Percentiles rank a stretch among this genome's conserved stretches.
Conservation (phyloP, 1,140 invertebrate species). For the Bombyx mandarina region DNA sequence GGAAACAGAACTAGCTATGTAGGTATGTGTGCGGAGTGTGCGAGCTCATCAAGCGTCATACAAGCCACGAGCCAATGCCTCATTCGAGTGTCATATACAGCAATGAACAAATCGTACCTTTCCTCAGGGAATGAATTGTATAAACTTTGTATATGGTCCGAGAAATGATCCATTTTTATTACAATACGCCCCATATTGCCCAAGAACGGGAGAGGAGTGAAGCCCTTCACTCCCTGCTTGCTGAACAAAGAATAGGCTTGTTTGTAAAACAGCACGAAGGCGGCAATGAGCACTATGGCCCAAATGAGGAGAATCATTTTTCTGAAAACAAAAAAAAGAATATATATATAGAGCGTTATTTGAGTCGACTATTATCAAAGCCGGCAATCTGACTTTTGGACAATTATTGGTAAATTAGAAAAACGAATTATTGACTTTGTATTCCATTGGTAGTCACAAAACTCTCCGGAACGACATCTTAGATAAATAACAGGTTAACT, state of each 20-base stretch:
- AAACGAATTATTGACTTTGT: too few relatives aligned
- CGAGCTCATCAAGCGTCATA: too few relatives aligned
- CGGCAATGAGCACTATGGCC: slow-evolving; percentile 17
- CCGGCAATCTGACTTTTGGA: too few relatives aligned
- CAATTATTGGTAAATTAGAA: too few relatives aligned
- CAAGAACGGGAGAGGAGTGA: slow-evolving; percentile 16
- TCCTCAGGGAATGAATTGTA: slow-evolving; percentile 28
- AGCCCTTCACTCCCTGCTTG: slow-evolving; percentile 21
- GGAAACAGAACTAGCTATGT: too few relatives aligned
- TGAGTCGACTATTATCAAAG: too few relatives aligned
- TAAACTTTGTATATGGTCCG: slow-evolving; percentile 12
- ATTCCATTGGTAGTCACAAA: too few relatives aligned
- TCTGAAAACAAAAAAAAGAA: background rate
- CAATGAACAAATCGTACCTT: slow-evolving; percentile 16
- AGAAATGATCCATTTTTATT: slow-evolving; percentile 18
- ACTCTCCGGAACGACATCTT: too few relatives aligned
- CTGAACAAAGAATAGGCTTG: slow-evolving; percentile 28
- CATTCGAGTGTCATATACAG: background rate
- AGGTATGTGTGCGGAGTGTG: too few relatives aligned
- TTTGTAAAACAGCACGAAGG: slow-evolving; percentile 17
- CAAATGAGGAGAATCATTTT: slow-evolving; percentile 12
- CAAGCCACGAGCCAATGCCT: too few relatives aligned
- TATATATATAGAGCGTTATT: background rate
- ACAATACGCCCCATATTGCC: slow-evolving; percentile 25
- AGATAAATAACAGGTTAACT: too few relatives aligned